Conservation (phyloP, 2,797 vertebrate species). For the Tragelaphus eurycerus region DNA sequence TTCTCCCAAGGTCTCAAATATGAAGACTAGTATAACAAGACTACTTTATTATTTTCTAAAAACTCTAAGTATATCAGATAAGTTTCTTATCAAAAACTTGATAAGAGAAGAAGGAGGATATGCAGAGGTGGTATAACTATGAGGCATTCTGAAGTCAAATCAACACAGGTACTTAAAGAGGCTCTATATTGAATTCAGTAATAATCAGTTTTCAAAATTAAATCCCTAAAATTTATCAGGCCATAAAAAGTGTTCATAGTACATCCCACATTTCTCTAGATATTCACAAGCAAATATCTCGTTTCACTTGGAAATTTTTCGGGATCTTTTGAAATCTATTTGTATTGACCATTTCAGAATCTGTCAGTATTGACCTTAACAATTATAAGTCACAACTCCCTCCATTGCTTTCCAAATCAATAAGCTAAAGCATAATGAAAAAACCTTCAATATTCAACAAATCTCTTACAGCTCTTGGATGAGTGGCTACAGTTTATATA, state of each 20-base stretch:
- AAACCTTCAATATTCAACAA: background rate
- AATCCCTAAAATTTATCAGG: constrained; percentile 18
- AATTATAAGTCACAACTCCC: background rate
- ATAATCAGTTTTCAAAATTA: constrained; percentile 22
- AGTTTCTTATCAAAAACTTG: background rate
- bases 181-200: background rate
- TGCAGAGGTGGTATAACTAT: background rate
- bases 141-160: background rate
- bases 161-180: background rate
- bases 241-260: background rate
- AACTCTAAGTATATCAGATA: background rate
- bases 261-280: background rate
- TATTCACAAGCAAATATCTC: background rate
- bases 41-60: background rate
- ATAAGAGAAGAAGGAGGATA: background rate
- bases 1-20: background rate
- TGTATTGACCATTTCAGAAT: background rate
- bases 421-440: background rate
- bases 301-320: background rate
- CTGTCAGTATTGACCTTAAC: background rate
- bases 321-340: background rate
- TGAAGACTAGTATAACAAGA: background rate
- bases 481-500: background rate
- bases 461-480: background rate
- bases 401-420: background rate